Evolutionary conservation across 2,888 invertebrate species (phyloP), one percentile per base, ranked within the genome.

Genomic region (Dryadula phaetusa): DNA sequence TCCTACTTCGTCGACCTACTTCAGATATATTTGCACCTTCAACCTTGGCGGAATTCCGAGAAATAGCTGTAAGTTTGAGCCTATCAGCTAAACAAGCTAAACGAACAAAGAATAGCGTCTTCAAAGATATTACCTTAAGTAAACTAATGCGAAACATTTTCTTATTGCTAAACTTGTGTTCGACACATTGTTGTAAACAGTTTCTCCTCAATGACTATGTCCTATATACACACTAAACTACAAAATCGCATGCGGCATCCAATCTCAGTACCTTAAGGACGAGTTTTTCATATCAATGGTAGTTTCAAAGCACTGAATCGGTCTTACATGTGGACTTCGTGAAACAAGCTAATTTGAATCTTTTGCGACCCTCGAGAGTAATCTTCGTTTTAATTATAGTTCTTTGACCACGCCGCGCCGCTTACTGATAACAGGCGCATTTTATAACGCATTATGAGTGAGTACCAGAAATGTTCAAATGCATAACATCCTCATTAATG

Each of bases 351-450:
- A 88, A 82, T 84, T 76, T 81, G 77, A 77, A 75, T 84, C 83
- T 82, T 89, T 78, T 76, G 70, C 72, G 70, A 76, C 64, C 54
- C 74, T 80, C 86, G 83, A 82, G 77, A 76, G 76, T 76, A 79
- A 83, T 79, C 37, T 85, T n/a, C 77, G 79, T 76, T 74, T 72
- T 76, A 74, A 79, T 75, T 74, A 70, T 69, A 64, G 76, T 79
- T 75, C 84, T 90, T 91, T 91, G 85, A 89, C 83, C 82, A 75
- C 68, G 76, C 89, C 90, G 88, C 68, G 76, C 89, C 90, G 88
- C 87, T 68, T 67, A 74, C 76, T 83, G 87, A 90, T 90, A 90
- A 88, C 81, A 77, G 71, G 74, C 75, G 78, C 78, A 77, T 75
- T 76, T 75, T 76, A 75, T 63, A 73, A 58, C 69, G 44, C 40